A percentile compares a stretch with the other conserved stretches of the same genome.
Conservation (phyloP, 2,113 vertebrate species). For the Aptenodytes patagonicus region DNA sequence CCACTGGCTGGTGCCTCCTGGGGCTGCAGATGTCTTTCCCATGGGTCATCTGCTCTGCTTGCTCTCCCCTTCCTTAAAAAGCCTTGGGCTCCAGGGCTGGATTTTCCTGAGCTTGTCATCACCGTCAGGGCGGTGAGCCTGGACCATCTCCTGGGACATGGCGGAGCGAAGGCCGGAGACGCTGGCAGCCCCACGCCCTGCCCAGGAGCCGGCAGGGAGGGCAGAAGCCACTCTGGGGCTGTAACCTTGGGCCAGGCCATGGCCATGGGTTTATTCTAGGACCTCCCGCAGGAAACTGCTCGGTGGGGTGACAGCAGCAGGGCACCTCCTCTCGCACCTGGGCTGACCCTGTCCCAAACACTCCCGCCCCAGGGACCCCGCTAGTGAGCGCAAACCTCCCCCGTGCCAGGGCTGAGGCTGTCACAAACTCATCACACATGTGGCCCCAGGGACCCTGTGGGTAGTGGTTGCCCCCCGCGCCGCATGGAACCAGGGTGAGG, state of each 20-base stretch:
- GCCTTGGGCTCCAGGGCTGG: background rate
- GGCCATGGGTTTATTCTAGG: background rate
- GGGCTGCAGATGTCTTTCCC: background rate
- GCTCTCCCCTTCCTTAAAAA: constrained; percentile 35
- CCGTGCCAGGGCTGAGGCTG: background rate
- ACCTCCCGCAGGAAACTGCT: background rate
- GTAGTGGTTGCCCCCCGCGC: fast-evolving
- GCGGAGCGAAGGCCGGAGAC: background rate
- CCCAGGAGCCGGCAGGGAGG: background rate
- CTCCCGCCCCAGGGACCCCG: fast-evolving
- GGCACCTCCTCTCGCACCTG: background rate
- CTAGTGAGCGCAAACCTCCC: background rate
- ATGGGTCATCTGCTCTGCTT: background rate
- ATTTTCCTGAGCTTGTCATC: background rate
- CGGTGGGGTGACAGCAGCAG: background rate
- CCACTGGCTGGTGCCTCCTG: fast-evolving
- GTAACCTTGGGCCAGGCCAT: background rate
- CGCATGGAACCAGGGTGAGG: too few relatives aligned
- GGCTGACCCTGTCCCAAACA: background rate
- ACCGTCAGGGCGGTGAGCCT: fast-evolving
- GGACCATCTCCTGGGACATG: background rate
- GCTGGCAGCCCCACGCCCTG: background rate
- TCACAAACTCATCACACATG: fast-evolving
- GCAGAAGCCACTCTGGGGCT: background rate
- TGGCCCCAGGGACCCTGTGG: fast-evolving